Conservation (phyloP, 2,113 vertebrate genomes). For the Saccopteryx bilineata region DNA sequence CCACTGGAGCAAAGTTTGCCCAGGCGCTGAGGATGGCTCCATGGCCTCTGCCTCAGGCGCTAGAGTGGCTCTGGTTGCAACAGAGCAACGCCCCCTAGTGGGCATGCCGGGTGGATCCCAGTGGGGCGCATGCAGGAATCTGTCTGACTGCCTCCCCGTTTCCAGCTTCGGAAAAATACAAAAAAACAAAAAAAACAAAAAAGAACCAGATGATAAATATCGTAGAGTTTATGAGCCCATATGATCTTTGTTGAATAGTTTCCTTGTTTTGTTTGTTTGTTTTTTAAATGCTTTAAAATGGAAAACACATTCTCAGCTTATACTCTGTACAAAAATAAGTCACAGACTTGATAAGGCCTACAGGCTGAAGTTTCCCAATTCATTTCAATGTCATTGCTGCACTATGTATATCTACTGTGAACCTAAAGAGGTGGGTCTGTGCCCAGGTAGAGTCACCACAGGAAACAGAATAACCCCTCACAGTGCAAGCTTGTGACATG, state of each 20-base stretch:
- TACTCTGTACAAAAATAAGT: neutral
- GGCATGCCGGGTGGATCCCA: too few species aligned
- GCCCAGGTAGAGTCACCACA: too few species aligned
- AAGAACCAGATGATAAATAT: neutral
- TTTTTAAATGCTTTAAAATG: neutral
- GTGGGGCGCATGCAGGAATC: too few species aligned
- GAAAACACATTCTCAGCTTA: neutral
- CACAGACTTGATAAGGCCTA: neutral
- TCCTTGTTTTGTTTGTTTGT: neutral
- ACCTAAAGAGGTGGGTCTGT: neutral
- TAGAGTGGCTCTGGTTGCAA: too few species aligned
- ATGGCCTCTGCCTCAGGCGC: too few species aligned
- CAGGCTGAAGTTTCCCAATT: neutral
- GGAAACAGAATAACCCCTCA: fast-evolving
- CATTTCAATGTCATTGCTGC: neutral
- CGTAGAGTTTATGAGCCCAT: neutral
- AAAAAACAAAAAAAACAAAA: too few species aligned
- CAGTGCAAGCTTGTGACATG: neutral
- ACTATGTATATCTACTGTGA: too few species aligned
- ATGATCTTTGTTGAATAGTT: neutral
- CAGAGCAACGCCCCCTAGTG: too few species aligned
- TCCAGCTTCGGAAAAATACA: too few species aligned
- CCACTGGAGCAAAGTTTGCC: too few species aligned
- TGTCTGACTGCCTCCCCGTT: too few species aligned
- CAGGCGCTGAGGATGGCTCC: too few species aligned